These are phyloP conservation scores for Sander lucioperca DNA, from an alignment of 2,113 vertebrate genomes.

Conservation along the genomic window DNA sequence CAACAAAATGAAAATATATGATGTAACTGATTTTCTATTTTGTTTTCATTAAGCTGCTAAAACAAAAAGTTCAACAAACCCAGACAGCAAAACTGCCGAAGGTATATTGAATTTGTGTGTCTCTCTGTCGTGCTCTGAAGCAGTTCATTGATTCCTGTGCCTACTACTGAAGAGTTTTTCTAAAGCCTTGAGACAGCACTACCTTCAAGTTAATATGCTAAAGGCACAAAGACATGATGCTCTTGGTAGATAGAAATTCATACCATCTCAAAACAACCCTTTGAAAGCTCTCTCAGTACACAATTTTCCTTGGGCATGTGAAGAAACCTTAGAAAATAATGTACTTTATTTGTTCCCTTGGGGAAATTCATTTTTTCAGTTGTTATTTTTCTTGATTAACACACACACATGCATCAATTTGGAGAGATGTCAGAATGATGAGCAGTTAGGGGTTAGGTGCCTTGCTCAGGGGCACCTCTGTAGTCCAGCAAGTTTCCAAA, in stretches of 20 bases:
- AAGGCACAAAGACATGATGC: conserved; percentile 53
- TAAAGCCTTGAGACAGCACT: conserved; percentile 64
- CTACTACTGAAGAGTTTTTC: conserved; percentile 51
- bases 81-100: conserved; percentile 58
- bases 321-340: conserved; percentile 35
- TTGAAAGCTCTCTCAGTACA: conserved; percentile 47
- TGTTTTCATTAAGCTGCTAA: conserved; percentile 39
- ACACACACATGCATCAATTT: no score
- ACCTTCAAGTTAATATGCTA: conserved; percentile 75
- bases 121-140: conserved; percentile 72
- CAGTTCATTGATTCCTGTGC: conserved; percentile 66
- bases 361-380: no score
- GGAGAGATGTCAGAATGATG: no score
- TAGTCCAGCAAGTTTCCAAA: no score
- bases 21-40: conserved; percentile 42
- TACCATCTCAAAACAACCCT: conserved; percentile 47
- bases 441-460: no score
- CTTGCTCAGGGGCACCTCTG: no score
- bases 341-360: no score
- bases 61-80: conserved; percentile 44
- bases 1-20: conserved; percentile 49
- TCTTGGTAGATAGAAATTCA: conserved; percentile 54
- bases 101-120: conserved; percentile 62
- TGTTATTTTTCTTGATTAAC: no score
- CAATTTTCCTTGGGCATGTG: conserved; percentile 33